These are phyloP conservation scores for Nomada ruficornis DNA, from an alignment of 2,888 invertebrate genomes.

Conservation along the genomic window DNA sequence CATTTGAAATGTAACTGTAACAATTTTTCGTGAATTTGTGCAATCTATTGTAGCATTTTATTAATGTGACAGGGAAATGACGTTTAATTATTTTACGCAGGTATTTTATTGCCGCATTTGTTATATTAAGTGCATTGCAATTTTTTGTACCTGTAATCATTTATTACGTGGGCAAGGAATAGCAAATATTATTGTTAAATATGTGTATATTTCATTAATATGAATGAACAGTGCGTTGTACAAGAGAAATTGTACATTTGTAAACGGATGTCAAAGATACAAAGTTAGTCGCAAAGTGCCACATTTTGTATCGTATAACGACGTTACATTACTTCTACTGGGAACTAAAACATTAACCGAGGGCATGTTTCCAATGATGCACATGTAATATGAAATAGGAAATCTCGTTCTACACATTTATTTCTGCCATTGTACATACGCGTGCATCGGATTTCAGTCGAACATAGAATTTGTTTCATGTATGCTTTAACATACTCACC, in stretches of 20 bases:
- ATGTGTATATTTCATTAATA: constrained; percentile 32
- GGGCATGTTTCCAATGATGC: constrained; percentile 22
- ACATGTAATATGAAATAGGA: constrained; percentile 7
- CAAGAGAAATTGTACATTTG: constrained; percentile 33
- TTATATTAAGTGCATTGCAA: neutral
- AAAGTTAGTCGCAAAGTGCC: constrained; percentile 45
- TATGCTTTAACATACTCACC: neutral
- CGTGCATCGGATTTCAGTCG: constrained; percentile 10
- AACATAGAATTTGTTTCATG: constrained; percentile 6
- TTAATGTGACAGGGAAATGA: neutral
- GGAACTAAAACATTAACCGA: constrained; percentile 37
- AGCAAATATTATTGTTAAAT: constrained; percentile 26
- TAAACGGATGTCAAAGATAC: constrained; percentile 27
- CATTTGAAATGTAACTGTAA: constrained; percentile 1
- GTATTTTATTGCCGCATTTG: constrained; percentile 8
- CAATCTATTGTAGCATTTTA: neutral
- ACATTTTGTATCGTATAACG: constrained; percentile 28
- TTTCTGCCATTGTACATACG: neutral
- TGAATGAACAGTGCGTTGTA: constrained; percentile 28
- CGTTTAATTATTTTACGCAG: neutral
- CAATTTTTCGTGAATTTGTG: neutral
- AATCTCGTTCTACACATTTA: constrained; percentile 10
- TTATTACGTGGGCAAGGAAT: constrained; percentile 12
- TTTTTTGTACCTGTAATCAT: constrained; percentile 18
- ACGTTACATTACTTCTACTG: constrained; percentile 30